phyloP scores from a whole-genome alignment of 2,113 vertebrate species.

The Rhinichthys klamathensis region DNA sequence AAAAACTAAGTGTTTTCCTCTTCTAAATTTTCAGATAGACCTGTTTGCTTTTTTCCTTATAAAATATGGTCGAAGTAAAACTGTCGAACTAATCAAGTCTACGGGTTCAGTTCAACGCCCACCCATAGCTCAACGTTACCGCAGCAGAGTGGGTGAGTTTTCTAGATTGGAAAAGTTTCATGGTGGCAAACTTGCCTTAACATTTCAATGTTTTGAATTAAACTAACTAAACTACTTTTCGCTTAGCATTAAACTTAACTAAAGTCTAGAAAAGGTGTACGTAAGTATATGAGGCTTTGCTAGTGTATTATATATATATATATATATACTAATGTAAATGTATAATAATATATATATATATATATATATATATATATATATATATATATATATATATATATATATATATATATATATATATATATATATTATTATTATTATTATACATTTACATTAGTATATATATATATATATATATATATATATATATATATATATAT shows the following conservation, averaged over 20 bases:
- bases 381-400: too few species aligned
- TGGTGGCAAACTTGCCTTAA: neutral
- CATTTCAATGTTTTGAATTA: neutral
- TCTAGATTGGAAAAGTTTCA: neutral
- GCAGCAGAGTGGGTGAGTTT: constrained; percentile 8
- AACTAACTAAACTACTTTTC: neutral
- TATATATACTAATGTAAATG: too few species aligned
- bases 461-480: too few species aligned
- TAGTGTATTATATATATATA: too few species aligned
- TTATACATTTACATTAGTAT: too few species aligned
- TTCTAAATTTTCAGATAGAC: neutral
- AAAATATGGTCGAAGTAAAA: neutral
- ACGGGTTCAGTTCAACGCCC: neutral
- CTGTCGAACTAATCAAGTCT: neutral
- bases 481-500: too few species aligned
- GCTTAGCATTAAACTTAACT: neutral
- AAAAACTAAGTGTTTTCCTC: neutral
- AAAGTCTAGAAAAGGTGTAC: neutral
- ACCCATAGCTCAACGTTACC: too few species aligned
- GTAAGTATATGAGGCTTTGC: too few species aligned
- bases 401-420: too few species aligned
- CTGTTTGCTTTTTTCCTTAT: neutral
- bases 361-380: too few species aligned
- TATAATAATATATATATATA: too few species aligned
- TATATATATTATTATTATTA: too few species aligned